phyloP scores from a whole-genome alignment of 2,888 invertebrate genomes.

The Lissonota sp. region DNA sequence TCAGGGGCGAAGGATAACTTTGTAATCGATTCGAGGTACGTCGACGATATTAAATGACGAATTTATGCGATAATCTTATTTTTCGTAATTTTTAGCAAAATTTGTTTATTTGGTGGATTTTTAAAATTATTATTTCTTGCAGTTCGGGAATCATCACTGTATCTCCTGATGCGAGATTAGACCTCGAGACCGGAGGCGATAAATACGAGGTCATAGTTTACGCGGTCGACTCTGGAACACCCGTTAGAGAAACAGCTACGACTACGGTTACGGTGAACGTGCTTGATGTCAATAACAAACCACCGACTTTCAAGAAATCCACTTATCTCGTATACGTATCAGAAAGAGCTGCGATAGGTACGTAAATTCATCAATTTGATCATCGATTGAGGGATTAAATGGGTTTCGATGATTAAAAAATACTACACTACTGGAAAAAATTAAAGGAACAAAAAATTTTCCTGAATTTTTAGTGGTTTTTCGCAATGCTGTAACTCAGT shows the following conservation, averaged over 20 bases:
- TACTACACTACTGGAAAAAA: too few species aligned
- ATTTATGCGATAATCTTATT: not conserved
- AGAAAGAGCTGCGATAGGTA: conserved; percentile 87
- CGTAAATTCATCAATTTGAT: conserved; percentile 10
- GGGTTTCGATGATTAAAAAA: conserved; percentile 8
- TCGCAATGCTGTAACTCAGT: too few species aligned
- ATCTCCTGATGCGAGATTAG: conserved; percentile 89
- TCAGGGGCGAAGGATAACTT: conserved; percentile 92
- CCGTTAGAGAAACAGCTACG: conserved; percentile 91
- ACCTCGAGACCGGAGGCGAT: conserved; percentile 88
- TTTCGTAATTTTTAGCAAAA: not conserved
- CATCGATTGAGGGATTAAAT: not conserved
- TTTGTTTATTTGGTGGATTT: not conserved
- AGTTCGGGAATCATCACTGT: conserved; percentile 90
- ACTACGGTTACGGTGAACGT: conserved; percentile 90
- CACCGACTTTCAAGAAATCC: conserved; percentile 89
- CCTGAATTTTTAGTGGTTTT: too few species aligned
- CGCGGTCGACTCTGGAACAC: conserved; percentile 90
- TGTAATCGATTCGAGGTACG: conserved; percentile 89
- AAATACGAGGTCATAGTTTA: conserved; percentile 90
- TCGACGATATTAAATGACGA: not conserved
- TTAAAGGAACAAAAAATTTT: too few species aligned
- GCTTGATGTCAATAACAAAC: conserved; percentile 92
- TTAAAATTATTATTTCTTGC: conserved; percentile 36
- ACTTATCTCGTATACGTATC: conserved; percentile 89